Conservation (phyloP, 1,140 invertebrate genomes). For the Cryptotermes secundus region DNA sequence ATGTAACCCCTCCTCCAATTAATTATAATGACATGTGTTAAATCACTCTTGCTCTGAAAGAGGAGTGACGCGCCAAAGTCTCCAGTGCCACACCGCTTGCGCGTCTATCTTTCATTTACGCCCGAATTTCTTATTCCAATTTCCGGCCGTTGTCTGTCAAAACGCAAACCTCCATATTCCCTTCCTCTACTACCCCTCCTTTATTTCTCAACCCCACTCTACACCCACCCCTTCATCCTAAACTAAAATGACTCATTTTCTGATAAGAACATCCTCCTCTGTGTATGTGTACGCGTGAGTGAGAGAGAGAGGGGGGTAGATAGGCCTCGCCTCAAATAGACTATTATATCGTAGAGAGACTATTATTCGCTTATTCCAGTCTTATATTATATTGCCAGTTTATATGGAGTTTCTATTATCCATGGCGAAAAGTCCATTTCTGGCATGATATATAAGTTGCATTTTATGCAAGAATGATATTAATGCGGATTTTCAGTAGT, state of each 20-base stretch:
- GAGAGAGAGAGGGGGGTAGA: no score
- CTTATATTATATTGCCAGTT: slow-evolving; percentile 25
- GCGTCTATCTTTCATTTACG: slow-evolving; percentile 33
- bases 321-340: slow-evolving; percentile 30
- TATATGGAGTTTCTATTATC: slow-evolving; percentile 29
- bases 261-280: slow-evolving; percentile 30
- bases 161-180: slow-evolving; percentile 23
- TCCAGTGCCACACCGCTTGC: neutral
- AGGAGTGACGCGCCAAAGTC: neutral
- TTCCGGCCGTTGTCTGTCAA: slow-evolving; percentile 36
- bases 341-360: slow-evolving; percentile 33
- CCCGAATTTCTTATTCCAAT: slow-evolving; percentile 36
- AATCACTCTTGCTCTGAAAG: neutral
- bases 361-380: slow-evolving; percentile 35
- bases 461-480: neutral
- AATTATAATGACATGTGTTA: neutral
- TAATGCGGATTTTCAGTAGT: neutral
- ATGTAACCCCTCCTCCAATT: neutral
- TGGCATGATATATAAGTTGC: slow-evolving; percentile 13
- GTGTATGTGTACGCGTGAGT: neutral
- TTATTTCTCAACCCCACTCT: slow-evolving; percentile 16
- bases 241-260: slow-evolving; percentile 36
- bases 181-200: neutral
- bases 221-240: slow-evolving; percentile 21
- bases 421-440: slow-evolving; percentile 32